Conservation (phyloP, 2,113 vertebrate genomes). For the Dipodomys merriami region DNA sequence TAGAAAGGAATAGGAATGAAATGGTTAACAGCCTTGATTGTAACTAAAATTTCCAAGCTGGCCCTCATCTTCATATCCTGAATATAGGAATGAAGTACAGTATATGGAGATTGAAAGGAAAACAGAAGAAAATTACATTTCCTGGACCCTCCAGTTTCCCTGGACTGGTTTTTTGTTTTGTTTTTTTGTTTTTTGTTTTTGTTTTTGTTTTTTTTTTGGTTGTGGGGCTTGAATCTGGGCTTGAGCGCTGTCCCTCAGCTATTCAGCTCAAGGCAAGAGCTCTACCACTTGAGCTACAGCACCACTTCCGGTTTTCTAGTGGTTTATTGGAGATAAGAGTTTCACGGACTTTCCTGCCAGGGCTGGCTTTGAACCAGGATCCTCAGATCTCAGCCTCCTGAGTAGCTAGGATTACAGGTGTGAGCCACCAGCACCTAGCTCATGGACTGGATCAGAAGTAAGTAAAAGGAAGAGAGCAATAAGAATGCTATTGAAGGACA, state of each 20-base stretch:
- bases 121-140: not conserved
- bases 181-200: not conserved
- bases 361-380: no score
- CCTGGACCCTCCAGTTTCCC: not conserved
- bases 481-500: not conserved
- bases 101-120: not conserved
- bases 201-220: no score
- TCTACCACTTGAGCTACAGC: no score
- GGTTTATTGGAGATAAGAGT: no score
- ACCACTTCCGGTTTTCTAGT: no score
- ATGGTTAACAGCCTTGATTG: not conserved
- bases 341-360: no score
- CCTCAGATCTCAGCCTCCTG: no score
- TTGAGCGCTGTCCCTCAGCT: no score
- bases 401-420: no score
- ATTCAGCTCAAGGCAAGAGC: no score
- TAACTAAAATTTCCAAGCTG: not conserved
- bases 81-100: not conserved
- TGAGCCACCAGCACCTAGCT: no score
- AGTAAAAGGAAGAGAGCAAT: not conserved
- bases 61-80: not conserved
- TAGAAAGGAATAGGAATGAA: not conserved
- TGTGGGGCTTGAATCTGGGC: no score
- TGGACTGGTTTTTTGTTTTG: not conserved
- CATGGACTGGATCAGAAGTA: not conserved